Percentiles rank a stretch among this genome's conserved stretches.
Conservation (phyloP, 2,888 invertebrate genomes). For the Neoaliturus tenellus region DNA sequence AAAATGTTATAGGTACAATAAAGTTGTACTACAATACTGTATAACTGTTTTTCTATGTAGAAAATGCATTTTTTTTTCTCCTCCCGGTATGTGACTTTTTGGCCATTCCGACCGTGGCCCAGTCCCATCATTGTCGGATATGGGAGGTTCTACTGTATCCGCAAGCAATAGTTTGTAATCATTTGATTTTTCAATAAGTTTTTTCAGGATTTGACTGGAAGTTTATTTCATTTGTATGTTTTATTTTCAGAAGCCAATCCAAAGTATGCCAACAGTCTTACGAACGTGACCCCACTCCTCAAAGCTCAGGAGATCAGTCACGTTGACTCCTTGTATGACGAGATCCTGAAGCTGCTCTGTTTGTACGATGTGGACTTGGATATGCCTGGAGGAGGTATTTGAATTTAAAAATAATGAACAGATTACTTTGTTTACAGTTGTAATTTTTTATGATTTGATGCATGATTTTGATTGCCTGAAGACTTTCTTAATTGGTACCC, state of each 20-base stretch:
- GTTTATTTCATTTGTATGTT: too few species aligned
- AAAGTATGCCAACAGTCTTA: conserved; percentile 75
- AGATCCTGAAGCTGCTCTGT: conserved; percentile 29
- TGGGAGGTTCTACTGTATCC: too few species aligned
- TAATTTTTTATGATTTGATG: too few species aligned
- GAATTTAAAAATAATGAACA: not conserved
- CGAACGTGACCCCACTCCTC: conserved; percentile 78
- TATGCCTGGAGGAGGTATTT: not conserved
- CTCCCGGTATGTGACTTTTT: not conserved
- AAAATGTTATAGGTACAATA: too few species aligned
- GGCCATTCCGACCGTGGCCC: too few species aligned
- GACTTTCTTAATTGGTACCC: too few species aligned
- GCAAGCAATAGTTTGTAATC: not conserved
- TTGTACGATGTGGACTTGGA: conserved; percentile 28
- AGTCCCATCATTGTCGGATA: too few species aligned
- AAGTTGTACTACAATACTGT: too few species aligned
- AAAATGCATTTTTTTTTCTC: too few species aligned
- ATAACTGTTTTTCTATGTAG: too few species aligned
- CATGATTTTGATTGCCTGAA: too few species aligned
- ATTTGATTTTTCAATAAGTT: not conserved
- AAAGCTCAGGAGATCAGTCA: conserved; percentile 67
- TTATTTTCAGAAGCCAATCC: conserved; percentile 75
- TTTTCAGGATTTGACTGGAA: too few species aligned
- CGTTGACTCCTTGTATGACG: not conserved
- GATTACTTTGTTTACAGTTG: not conserved